A percentile compares a stretch with the other conserved stretches of the same genome.
Evolutionary conservation across 2,888 invertebrate genomes (phyloP).

Genomic region (Carpatolechia fugitivella): DNA sequence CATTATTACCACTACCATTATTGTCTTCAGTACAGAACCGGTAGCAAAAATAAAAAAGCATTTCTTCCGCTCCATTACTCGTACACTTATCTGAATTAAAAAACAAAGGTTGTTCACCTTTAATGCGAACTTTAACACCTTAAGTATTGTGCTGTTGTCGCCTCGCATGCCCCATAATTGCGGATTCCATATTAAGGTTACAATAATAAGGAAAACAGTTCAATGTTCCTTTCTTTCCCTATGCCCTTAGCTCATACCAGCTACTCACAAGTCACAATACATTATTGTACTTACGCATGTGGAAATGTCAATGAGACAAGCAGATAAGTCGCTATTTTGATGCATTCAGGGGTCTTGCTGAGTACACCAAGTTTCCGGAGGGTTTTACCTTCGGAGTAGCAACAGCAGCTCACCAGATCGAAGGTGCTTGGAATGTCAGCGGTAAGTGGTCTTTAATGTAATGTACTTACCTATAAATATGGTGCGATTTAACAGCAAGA

Average conservation of each 20-base stretch:
- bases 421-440: slow-evolving; percentile 81
- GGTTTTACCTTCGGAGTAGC: slow-evolving; percentile 73
- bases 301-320: background rate
- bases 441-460: too few species aligned
- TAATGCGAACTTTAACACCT: slow-evolving; percentile 4
- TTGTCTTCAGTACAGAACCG: background rate
- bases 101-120: slow-evolving; percentile 4
- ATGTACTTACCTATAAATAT: too few species aligned
- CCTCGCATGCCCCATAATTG: background rate
- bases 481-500: too few species aligned
- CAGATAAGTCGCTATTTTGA: background rate
- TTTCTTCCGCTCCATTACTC: background rate
- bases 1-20: too few species aligned
- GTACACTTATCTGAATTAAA: background rate
- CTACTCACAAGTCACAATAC: background rate
- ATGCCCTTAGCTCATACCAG: background rate
- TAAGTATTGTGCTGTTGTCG: background rate
- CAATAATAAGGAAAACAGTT: slow-evolving; percentile 2
- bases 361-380: slow-evolving; percentile 67
- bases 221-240: slow-evolving; percentile 5
- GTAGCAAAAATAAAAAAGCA: background rate
- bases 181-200: slow-evolving; percentile 5
- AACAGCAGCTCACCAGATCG: slow-evolving; percentile 81
- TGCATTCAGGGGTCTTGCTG: slow-evolving; percentile 43
- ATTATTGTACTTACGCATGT: background rate